phyloP scores from a whole-genome alignment of 2,797 vertebrate species.

The Arnoldichthys spilopterus region DNA sequence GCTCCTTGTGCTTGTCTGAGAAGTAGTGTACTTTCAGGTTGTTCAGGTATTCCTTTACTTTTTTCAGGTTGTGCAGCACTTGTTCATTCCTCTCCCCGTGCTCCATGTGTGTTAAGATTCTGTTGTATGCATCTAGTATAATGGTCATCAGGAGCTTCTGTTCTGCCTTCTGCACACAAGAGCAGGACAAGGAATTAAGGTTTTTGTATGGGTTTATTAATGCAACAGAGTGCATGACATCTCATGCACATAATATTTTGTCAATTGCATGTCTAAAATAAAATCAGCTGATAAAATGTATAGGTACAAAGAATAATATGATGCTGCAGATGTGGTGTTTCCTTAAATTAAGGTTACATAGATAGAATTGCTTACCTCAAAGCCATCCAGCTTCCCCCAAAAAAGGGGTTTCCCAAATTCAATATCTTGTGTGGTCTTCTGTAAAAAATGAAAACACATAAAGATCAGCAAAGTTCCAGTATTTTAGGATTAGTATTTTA shows the following conservation, averaged over 20 bases:
- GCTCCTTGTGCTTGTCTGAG: slow-evolving; percentile 39
- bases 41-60: slow-evolving; percentile 42
- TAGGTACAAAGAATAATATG: neutral
- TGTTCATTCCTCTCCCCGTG: slow-evolving; percentile 31
- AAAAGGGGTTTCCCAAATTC: slow-evolving; percentile 48
- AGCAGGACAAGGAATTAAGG: neutral
- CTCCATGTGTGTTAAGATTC: slow-evolving; percentile 49
- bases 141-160: slow-evolving; percentile 57
- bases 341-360: neutral
- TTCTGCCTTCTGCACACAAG: slow-evolving; percentile 44
- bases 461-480: neutral
- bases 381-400: slow-evolving; percentile 21
- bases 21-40: slow-evolving; percentile 53
- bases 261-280: neutral
- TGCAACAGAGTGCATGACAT: neutral
- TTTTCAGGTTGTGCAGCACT: slow-evolving; percentile 2
- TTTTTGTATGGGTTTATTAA: neutral
- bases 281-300: neutral
- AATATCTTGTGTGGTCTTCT: slow-evolving; percentile 33
- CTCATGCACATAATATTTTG: neutral
- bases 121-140: slow-evolving; percentile 53
- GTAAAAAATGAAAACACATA: slow-evolving; percentile 34
- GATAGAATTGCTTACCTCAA: slow-evolving; percentile 46
- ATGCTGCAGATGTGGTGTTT: neutral
- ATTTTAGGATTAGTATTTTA: neutral